These are phyloP conservation scores for Tyrophagus putrescentiae DNA, from an alignment of 1,140 invertebrate genomes.

Conservation along the genomic window DNA sequence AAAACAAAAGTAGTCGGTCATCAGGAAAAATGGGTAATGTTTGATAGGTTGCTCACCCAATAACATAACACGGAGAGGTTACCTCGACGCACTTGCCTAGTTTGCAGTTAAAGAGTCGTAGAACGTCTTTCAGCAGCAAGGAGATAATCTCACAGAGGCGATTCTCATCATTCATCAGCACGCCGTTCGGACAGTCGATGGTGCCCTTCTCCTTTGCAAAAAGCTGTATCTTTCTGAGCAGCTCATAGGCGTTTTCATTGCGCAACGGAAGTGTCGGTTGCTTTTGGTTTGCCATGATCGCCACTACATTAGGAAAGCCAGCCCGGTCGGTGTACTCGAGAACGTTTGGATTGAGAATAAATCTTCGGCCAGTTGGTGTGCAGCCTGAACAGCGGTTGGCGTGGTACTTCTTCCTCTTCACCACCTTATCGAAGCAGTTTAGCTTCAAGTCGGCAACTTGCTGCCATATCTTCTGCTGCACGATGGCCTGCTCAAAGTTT, in stretches of 20 bases:
- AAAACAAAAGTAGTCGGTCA: too few relatives aligned
- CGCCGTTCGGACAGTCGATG: neutral
- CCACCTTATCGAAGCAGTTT: neutral
- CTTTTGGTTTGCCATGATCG: too few relatives aligned
- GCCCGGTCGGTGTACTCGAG: neutral
- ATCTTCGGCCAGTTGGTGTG: too few relatives aligned
- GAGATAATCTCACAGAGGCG: neutral
- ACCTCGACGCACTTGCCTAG: constrained; percentile 5
- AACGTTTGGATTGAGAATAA: neutral
- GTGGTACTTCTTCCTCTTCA: too few relatives aligned
- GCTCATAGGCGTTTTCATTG: too few relatives aligned
- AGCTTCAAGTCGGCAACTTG: neutral
- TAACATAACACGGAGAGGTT: neutral
- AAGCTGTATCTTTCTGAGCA: too few relatives aligned
- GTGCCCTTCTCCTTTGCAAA: neutral
- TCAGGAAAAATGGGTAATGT: too few relatives aligned
- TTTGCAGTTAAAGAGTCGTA: neutral
- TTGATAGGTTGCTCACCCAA: too few relatives aligned
- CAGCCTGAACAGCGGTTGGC: too few relatives aligned
- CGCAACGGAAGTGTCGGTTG: too few relatives aligned
- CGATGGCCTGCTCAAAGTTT: neutral
- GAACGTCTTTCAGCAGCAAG: neutral
- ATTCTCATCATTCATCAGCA: neutral
- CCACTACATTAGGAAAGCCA: too few relatives aligned
- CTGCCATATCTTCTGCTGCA: neutral